Evolutionary conservation across 2,797 vertebrate genomes (phyloP).

Genomic region (Rhinophrynus dorsalis): DNA sequence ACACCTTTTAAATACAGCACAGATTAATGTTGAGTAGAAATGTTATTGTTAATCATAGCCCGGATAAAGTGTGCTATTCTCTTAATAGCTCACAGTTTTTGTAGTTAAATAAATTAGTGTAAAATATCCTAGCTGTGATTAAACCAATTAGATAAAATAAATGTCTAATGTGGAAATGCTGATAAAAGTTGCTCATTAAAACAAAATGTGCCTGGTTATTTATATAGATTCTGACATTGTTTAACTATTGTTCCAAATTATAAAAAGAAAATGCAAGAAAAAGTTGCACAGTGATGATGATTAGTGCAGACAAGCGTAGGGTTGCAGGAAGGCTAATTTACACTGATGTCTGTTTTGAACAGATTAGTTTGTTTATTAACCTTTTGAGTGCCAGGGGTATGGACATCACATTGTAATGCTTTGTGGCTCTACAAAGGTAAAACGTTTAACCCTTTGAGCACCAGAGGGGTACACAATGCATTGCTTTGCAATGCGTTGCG

Average conservation of each 20-base stretch:
- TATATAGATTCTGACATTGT: slow-evolving; percentile 10
- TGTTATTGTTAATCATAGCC: slow-evolving; percentile 16
- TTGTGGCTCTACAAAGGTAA: no score
- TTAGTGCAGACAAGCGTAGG: slow-evolving; percentile 3
- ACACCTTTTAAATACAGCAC: slow-evolving; percentile 17
- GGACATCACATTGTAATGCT: no score
- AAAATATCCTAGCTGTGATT: slow-evolving; percentile 38
- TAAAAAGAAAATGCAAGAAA: neutral
- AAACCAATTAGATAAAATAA: slow-evolving; percentile 36
- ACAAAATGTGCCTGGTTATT: slow-evolving; percentile 23
- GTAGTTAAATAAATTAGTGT: slow-evolving; percentile 18
- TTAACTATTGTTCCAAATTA: neutral
- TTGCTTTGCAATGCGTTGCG: no score
- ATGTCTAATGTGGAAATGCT: slow-evolving; percentile 23
- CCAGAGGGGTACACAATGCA: no score
- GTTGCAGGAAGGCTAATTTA: neutral
- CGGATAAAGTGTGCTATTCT: neutral
- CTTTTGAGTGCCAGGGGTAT: no score
- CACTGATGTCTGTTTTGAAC: no score
- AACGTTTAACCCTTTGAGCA: no score
- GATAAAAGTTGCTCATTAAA: slow-evolving; percentile 38
- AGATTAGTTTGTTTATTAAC: no score
- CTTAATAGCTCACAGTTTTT: slow-evolving; percentile 23
- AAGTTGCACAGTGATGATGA: neutral
- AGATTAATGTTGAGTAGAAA: slow-evolving; percentile 9